Conservation (phyloP, 2,797 vertebrate species). For the Sebastes cheni region DNA sequence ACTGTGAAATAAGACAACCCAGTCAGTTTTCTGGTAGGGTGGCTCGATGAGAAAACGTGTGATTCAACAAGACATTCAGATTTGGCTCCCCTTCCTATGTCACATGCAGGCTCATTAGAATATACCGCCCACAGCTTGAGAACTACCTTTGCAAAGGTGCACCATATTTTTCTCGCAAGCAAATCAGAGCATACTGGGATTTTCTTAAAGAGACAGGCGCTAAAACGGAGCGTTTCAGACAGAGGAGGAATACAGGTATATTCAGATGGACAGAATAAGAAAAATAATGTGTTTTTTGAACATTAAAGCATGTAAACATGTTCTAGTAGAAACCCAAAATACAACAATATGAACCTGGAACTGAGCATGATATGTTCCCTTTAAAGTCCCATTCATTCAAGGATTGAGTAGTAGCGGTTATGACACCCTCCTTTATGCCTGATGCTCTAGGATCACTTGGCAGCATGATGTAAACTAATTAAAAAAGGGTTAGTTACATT, state of each 20-base stretch:
- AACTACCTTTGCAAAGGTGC: neutral
- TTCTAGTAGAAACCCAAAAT: neutral
- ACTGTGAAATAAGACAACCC: too few species aligned
- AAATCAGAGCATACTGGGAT: neutral
- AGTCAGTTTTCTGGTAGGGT: neutral
- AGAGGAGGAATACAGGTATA: neutral
- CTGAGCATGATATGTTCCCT: neutral
- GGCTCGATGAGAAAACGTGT: neutral
- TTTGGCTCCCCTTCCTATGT: neutral
- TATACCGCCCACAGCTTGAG: neutral
- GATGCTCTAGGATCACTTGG: neutral
- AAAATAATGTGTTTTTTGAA: too few species aligned
- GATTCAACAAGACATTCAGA: neutral
- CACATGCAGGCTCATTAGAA: neutral
- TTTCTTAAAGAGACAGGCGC: neutral
- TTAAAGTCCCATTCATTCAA: neutral
- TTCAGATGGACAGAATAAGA: too few species aligned
- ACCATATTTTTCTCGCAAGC: neutral
- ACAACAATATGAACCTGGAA: neutral
- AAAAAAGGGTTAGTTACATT: constrained; percentile 13
- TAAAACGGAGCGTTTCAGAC: too few species aligned
- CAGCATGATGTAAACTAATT: constrained; percentile 47
- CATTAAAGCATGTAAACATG: neutral
- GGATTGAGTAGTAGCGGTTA: neutral
- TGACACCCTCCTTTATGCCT: neutral